Evolutionary conservation across 2,888 invertebrate genomes (phyloP).

Genomic region (Lysandra bellargus): DNA sequence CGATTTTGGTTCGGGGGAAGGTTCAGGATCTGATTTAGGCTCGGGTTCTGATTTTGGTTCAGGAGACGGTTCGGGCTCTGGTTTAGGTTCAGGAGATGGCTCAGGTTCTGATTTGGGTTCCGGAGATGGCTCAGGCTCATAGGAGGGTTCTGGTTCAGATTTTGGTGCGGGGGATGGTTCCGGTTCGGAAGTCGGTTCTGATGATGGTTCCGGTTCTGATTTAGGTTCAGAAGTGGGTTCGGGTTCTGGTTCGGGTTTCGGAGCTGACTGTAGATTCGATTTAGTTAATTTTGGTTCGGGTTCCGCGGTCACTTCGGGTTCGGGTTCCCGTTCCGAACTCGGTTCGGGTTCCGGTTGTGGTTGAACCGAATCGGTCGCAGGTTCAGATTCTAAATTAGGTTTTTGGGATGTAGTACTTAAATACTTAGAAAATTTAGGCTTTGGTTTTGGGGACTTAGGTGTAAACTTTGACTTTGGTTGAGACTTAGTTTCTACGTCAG

Average conservation of each 20-base stretch:
- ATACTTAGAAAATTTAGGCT: conserved; percentile 59
- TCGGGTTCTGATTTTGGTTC: conserved; percentile 60
- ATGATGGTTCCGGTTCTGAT: conserved; percentile 59
- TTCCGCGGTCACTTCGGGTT: conserved; percentile 55
- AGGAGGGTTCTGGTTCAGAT: conserved; percentile 66
- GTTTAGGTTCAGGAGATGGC: conserved; percentile 56
- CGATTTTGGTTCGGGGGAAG: conserved; percentile 61
- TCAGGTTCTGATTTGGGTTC: conserved; percentile 55
- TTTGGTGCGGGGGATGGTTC: conserved; percentile 40
- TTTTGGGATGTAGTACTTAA: conserved; percentile 52
- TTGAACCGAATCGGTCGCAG: conserved; percentile 49
- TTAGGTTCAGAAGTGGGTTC: conserved; percentile 67
- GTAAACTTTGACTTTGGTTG: conserved; percentile 58
- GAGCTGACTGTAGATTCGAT: conserved; percentile 54
- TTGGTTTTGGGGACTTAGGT: conserved; percentile 53
- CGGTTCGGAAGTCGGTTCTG: conserved; percentile 64
- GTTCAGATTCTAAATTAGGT: conserved; percentile 57
- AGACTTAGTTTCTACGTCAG: conserved; percentile 51
- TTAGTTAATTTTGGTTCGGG: conserved; percentile 53
- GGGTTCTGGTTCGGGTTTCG: conserved; percentile 65
- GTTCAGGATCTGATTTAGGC: conserved; percentile 62
- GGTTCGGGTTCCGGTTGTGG: conserved; percentile 55
- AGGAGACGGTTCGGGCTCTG: conserved; percentile 57
- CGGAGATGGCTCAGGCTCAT: conserved; percentile 62
- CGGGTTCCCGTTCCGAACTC: conserved; percentile 62